phyloP scores from a whole-genome alignment of 2,797 vertebrate species.

The Telmatherina bonti region DNA sequence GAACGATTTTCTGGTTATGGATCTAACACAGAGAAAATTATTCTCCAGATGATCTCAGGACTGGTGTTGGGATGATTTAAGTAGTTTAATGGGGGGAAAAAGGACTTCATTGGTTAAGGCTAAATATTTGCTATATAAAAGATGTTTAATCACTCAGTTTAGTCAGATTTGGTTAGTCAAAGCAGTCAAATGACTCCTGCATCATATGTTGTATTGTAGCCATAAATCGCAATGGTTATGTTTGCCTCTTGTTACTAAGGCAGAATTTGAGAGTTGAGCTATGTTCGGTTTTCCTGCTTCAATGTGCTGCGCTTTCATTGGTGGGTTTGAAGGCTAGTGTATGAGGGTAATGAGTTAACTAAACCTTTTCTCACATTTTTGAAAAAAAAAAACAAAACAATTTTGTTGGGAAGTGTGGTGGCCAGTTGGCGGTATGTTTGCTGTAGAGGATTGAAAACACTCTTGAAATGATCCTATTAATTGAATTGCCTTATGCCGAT shows the following conservation, averaged over 20 bases:
- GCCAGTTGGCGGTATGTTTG: constrained; percentile 29
- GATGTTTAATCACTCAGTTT: constrained; percentile 23
- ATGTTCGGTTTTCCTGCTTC: constrained; percentile 43
- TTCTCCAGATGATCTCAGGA: constrained; percentile 58
- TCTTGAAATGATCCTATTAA: constrained; percentile 55
- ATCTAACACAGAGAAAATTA: constrained; percentile 21
- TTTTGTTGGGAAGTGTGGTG: constrained; percentile 14
- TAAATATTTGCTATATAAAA: constrained; percentile 21
- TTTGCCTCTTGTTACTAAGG: constrained; percentile 32
- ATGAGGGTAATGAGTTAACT: constrained; percentile 33
- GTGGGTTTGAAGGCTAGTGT: constrained; percentile 46
- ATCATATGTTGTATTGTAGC: constrained; percentile 40
- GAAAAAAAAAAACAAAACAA: constrained; percentile 32
- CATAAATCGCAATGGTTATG: constrained; percentile 29
- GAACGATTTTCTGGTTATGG: constrained; percentile 16
- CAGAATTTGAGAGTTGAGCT: constrained; percentile 37
- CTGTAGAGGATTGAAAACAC: constrained; percentile 41
- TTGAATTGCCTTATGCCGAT: constrained; percentile 64
- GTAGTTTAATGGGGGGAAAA: constrained; percentile 15
- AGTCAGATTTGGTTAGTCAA: constrained; percentile 33
- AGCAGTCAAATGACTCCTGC: constrained; percentile 6
- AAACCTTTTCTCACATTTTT: constrained; percentile 24
- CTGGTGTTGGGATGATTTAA: constrained; percentile 38
- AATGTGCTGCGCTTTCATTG: constrained; percentile 38
- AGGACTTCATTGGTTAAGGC: constrained; percentile 13